Conservation (phyloP, 2,888 invertebrate genomes). For the Caenorhabditis doughertyi region DNA sequence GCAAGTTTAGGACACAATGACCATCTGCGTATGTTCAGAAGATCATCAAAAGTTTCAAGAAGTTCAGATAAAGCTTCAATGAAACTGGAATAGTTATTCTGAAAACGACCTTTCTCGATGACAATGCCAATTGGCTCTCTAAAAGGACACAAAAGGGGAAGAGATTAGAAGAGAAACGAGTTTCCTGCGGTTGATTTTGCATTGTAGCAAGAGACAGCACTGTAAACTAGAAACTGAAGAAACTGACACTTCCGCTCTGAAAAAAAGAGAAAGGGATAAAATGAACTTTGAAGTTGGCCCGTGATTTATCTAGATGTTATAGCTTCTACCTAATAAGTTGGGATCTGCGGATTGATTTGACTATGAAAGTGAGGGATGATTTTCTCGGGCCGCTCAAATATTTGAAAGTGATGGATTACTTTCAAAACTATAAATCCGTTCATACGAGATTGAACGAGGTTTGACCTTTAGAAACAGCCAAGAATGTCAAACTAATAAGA, state of each 20-base stretch:
- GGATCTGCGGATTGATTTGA: too few relatives aligned
- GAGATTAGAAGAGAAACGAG: slow-evolving; percentile 20
- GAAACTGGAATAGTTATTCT: slow-evolving; percentile 18
- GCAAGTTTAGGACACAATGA: too few relatives aligned
- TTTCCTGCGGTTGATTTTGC: slow-evolving; percentile 14
- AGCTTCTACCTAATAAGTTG: background rate
- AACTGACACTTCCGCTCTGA: slow-evolving; percentile 41
- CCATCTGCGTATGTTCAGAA: background rate
- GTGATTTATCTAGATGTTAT: slow-evolving; percentile 5
- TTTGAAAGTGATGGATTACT: too few relatives aligned
- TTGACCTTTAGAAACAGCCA: too few relatives aligned
- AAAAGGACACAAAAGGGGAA: slow-evolving; percentile 55
- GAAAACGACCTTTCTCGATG: slow-evolving; percentile 48
- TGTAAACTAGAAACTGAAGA: slow-evolving; percentile 51
- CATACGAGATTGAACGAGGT: too few relatives aligned
- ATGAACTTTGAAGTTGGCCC: slow-evolving; percentile 28
- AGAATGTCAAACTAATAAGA: too few relatives aligned
- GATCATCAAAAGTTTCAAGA: background rate
- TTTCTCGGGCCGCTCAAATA: too few relatives aligned
- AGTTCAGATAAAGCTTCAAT: background rate
- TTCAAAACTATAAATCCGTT: too few relatives aligned
- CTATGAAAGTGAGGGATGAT: too few relatives aligned
- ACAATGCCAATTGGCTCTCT: slow-evolving; percentile 28
- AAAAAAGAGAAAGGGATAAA: slow-evolving; percentile 8
- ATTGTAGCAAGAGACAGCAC: slow-evolving; percentile 10